Percentiles rank a stretch among this genome's conserved stretches.
phyloP scores from a whole-genome alignment of 2,113 vertebrate species.

The Forbesichthys agassizii region DNA sequence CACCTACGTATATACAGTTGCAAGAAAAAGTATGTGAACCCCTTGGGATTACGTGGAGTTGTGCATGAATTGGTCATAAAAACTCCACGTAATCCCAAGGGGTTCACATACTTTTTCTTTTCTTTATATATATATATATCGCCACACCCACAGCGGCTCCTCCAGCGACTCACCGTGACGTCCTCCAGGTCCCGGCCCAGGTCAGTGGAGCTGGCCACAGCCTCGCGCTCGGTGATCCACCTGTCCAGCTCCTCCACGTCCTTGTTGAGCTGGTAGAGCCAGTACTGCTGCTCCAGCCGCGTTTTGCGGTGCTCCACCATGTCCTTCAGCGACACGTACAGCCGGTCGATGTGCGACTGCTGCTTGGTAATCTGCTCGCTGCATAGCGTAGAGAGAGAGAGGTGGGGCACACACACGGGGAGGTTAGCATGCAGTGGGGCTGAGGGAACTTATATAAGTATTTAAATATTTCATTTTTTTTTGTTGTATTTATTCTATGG shows the following conservation, averaged over 20 bases:
- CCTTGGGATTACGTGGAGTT: too few relatives aligned
- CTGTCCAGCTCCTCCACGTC: conserved; percentile 93
- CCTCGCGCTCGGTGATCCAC: conserved; percentile 91
- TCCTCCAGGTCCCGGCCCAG: conserved; percentile 93
- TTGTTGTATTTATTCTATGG: too few relatives aligned
- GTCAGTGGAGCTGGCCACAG: conserved; percentile 90
- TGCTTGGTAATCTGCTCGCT: conserved; percentile 87
- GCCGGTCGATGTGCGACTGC: conserved; percentile 90
- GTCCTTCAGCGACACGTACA: conserved; percentile 89
- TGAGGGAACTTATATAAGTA: too few relatives aligned
- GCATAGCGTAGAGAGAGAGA: conserved; percentile 3
- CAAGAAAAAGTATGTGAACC: too few relatives aligned
- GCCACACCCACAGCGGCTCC: too few relatives aligned
- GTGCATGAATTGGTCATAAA: too few relatives aligned
- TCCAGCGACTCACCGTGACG: conserved; percentile 80
- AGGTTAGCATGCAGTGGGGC: background rate
- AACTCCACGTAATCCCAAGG: too few relatives aligned
- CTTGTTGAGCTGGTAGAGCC: conserved; percentile 89
- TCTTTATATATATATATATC: too few relatives aligned
- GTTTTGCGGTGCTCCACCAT: conserved; percentile 88
- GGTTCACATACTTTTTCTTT: too few relatives aligned
- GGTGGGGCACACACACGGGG: background rate
- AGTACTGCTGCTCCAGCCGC: conserved; percentile 88
- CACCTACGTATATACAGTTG: background rate
- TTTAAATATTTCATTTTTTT: too few relatives aligned